These are phyloP conservation scores for Icerya purchasi DNA, from an alignment of 2,888 invertebrate genomes.

Conservation along the genomic window DNA sequence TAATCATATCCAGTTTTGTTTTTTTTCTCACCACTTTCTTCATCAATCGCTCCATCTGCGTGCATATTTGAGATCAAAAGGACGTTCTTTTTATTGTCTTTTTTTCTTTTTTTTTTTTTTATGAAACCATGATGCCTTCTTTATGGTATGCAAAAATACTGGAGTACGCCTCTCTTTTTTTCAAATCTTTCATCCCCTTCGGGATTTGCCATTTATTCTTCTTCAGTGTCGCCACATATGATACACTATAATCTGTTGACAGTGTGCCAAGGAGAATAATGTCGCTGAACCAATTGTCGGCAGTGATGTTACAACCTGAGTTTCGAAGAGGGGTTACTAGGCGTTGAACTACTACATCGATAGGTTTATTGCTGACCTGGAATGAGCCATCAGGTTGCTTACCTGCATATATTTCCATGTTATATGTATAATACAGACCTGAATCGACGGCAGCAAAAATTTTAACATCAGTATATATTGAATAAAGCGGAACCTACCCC, in stretches of 20 bases:
- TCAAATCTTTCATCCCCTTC: background rate
- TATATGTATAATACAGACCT: slow-evolving; percentile 13
- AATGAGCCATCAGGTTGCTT: slow-evolving; percentile 15
- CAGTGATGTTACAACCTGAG: slow-evolving; percentile 9
- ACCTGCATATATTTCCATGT: slow-evolving; percentile 15
- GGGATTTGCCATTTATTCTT: background rate
- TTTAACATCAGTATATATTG: background rate
- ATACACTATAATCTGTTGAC: background rate
- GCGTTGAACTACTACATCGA: slow-evolving; percentile 9
- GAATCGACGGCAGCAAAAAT: slow-evolving; percentile 15
- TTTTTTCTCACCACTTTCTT: background rate
- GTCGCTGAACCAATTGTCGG: slow-evolving; percentile 7
- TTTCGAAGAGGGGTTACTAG: slow-evolving; percentile 11
- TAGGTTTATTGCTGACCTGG: slow-evolving; percentile 11
- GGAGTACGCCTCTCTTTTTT: background rate
- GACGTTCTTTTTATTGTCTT: no score
- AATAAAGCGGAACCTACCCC: slow-evolving; percentile 19
- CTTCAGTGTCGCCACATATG: background rate
- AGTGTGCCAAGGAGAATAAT: no score
- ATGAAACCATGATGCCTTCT: no score
- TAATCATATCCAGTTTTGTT: no score
- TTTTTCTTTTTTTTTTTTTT: no score
- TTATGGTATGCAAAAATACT: no score
- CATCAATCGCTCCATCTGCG: background rate
- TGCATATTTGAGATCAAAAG: background rate